Conservation (phyloP, 2,113 vertebrate species). For the Erythrolamprus reginae region DNA sequence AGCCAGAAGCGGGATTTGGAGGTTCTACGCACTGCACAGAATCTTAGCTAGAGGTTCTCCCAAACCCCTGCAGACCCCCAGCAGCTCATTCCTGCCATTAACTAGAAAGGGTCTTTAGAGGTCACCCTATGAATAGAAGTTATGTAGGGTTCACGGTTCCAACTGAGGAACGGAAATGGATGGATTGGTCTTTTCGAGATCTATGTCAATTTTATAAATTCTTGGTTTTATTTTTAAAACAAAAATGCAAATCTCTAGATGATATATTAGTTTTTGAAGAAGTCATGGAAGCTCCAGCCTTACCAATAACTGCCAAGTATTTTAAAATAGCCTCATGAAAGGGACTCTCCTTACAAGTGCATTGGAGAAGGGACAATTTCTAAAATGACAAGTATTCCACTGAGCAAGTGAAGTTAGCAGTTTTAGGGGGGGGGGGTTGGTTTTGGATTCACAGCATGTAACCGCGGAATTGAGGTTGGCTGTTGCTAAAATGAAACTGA, state of each 20-base stretch:
- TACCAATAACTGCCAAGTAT: background rate
- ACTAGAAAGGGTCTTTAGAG: background rate
- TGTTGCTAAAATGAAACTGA: background rate
- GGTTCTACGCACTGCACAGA: too few species aligned
- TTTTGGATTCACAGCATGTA: background rate
- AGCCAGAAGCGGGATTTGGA: too few species aligned
- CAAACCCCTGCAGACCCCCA: too few species aligned
- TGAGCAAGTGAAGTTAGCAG: background rate
- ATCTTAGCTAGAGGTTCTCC: too few species aligned
- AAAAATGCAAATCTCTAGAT: background rate
- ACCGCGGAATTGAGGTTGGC: background rate
- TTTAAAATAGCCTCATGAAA: background rate
- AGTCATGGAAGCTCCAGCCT: background rate
- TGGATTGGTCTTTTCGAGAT: background rate
- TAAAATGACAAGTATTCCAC: background rate
- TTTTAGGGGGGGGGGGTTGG: background rate
- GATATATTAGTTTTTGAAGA: background rate
- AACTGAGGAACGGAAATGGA: background rate
- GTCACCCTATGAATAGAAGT: background rate
- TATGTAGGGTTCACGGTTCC: background rate
- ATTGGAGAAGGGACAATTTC: background rate
- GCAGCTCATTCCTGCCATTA: too few species aligned
- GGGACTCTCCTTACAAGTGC: too few species aligned
- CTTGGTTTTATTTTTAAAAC: background rate
- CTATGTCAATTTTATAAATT: background rate